phyloP scores from a whole-genome alignment of 2,113 vertebrate species.

The Perca flavescens region DNA sequence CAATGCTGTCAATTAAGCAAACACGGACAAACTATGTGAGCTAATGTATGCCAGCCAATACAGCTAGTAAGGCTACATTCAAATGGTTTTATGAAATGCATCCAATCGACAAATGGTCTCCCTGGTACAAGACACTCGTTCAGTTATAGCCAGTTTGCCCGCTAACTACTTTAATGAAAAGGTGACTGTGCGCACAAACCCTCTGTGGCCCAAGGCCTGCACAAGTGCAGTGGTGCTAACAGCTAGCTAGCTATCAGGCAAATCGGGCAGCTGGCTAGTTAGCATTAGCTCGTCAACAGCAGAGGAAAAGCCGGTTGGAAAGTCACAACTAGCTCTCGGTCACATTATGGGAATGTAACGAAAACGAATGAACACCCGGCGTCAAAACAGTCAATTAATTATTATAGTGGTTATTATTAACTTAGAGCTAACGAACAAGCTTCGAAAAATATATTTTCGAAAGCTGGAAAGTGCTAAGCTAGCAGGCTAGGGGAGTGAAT shows the following conservation, averaged over 20 bases:
- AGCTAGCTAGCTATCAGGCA: conserved; percentile 36
- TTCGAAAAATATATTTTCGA: conserved; percentile 61
- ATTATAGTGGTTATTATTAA: too few relatives aligned
- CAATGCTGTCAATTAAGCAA: conserved; percentile 71
- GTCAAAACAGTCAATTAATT: background rate
- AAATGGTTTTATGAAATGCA: background rate
- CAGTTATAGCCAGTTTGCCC: conserved; percentile 8
- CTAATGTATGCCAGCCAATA: conserved; percentile 35
- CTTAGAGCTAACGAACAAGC: background rate
- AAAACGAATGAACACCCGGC: background rate
- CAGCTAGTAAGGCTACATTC: background rate
- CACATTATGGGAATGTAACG: background rate
- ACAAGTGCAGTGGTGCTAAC: conserved; percentile 56
- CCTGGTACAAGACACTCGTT: background rate
- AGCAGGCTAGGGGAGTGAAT: conserved; percentile 76
- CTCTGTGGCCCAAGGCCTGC: conserved; percentile 64
- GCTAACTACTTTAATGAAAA: conserved; percentile 45
- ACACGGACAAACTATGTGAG: conserved; percentile 60
- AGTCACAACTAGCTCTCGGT: conserved; percentile 63
- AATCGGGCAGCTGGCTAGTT: conserved; percentile 68
- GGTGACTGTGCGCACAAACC: conserved; percentile 41
- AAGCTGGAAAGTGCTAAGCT: conserved; percentile 79
- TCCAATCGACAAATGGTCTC: background rate
- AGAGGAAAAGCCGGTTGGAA: conserved; percentile 79
- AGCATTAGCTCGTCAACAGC: conserved; percentile 74